Base-by-base conservation (phyloP, 2,888 invertebrate genomes). In the Teleogryllus oceanicus region DNA sequence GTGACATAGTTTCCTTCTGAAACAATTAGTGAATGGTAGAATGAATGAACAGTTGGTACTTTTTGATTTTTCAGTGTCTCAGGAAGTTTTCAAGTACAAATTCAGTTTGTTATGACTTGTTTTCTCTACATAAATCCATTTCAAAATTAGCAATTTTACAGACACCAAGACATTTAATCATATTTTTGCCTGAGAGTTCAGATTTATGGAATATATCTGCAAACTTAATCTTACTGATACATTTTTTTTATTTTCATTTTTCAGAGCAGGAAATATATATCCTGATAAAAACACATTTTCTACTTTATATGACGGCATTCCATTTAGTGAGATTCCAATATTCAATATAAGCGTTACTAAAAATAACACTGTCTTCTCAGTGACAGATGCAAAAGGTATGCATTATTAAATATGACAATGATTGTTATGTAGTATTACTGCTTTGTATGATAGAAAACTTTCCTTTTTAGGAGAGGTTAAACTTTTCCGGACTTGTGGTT, bases 301-400 rank as follows among this genome's bases (percentile, higher is more conserved):
- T 81, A 88, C 88, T 84, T 85, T 96, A 4, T 94, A 95, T 84
- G 90, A 94, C 85, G 96, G 96, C 0, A 87, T 92, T 0, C 90
- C 91, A 2, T 98, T 92, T 86, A 92, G 92, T 85, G 92, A 96
- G 78, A 85, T 98, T 78, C 96, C 96, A 0, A 90, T 98, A 80
- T 91, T 94, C 84, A 93, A 96, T 86, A 92, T 98, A 77, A 90
- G 92, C 85, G 93, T 95, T 0, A 92, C 94, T 13, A 91, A 90
- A 81, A 98, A 98, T 88, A 98, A 98, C 87, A 97, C 98, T 13
- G 93, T 97, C 80, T 89, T 98, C 81, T 89, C 90, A 13, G 86
- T 96, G 74, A 92, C 94, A 1, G 92, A 96, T 87, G 85, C 88
- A 81, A 90, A 90, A 86, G 96, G 96, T 87, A 87, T 84, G 78